Conservation (phyloP, 2,113 vertebrate species). For the Urocynchramus pylzowi region DNA sequence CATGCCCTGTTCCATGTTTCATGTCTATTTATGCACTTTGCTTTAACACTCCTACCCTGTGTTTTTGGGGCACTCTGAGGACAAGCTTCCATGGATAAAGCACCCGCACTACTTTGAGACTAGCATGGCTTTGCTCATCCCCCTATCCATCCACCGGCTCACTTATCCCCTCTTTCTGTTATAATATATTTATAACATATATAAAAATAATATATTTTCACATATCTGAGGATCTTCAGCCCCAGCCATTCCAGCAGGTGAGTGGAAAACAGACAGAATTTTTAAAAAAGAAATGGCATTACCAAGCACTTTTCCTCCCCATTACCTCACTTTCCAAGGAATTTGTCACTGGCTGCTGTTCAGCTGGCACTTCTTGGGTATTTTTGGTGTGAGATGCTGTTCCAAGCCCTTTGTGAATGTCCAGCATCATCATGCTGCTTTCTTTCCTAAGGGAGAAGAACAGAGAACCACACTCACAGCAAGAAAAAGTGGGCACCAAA, state of each 20-base stretch:
- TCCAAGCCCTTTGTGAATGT: neutral
- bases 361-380: neutral
- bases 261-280: neutral
- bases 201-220: too few species aligned
- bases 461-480: neutral
- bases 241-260: neutral
- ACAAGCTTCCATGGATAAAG: neutral
- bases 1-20: neutral
- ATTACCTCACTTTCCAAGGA: neutral
- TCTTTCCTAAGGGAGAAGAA: neutral
- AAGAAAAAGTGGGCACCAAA: neutral
- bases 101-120: neutral
- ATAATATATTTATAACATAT: too few species aligned
- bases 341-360: neutral
- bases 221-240: neutral
- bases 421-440: neutral
- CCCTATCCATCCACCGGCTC: neutral
- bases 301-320: neutral
- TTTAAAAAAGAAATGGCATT: neutral
- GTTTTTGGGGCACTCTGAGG: neutral
- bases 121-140: neutral
- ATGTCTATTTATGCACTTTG: neutral
- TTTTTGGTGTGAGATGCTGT: neutral
- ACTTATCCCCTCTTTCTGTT: neutral
- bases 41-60: neutral